phyloP scores from a whole-genome alignment of 1,140 invertebrate species.

The Hyposmocoma kahamanoa region DNA sequence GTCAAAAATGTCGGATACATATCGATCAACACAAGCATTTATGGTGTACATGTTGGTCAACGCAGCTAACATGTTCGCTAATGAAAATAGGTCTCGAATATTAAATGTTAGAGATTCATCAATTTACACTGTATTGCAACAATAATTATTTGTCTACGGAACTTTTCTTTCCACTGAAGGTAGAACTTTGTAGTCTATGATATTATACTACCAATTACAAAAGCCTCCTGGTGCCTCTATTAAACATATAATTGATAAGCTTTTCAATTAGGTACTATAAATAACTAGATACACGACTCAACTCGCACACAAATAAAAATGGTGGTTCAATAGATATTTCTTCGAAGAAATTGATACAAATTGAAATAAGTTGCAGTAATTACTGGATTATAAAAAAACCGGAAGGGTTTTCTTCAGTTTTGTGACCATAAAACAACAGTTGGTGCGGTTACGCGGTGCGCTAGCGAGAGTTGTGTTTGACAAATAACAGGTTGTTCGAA shows the following conservation, averaged over 20 bases:
- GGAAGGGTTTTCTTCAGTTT: constrained; percentile 29
- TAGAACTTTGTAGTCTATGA: too few species aligned
- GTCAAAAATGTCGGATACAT: too few species aligned
- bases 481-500: constrained; percentile 71
- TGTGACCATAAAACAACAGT: constrained; percentile 26
- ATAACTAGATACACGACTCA: constrained; percentile 58
- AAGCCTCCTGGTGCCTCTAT: too few species aligned
- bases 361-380: constrained; percentile 30
- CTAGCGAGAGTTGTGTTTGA: constrained; percentile 53
- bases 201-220: too few species aligned
- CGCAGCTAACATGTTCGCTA: too few species aligned
- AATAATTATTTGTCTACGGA: too few species aligned
- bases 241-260: background rate
- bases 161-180: too few species aligned
- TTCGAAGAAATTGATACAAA: constrained; percentile 39
- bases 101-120: too few species aligned
- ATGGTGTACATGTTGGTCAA: too few species aligned
- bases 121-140: too few species aligned
- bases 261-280: background rate
- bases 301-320: constrained; percentile 71
- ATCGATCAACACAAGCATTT: too few species aligned
- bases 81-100: too few species aligned
- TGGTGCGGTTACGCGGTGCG: constrained; percentile 53
- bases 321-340: constrained; percentile 59
- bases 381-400: constrained; percentile 27